Percentiles rank a stretch among this genome's conserved stretches.
phyloP scores from a whole-genome alignment of 2,888 invertebrate genomes.

The Lepidocyrtoides sp. region DNA sequence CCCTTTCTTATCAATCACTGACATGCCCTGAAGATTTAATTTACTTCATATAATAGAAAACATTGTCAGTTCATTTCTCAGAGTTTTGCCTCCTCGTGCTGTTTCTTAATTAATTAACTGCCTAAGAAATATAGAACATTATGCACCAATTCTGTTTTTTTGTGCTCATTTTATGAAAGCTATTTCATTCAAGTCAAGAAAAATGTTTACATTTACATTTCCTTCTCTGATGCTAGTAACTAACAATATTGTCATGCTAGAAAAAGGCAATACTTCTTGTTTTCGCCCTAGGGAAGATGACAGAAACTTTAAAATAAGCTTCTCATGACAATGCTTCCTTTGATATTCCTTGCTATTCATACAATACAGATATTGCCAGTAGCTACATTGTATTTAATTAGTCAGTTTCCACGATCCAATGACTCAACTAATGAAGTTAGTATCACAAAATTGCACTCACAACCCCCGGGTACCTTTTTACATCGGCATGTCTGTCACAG shows the following conservation, averaged over 20 bases:
- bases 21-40: background rate
- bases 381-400: slow-evolving; percentile 7
- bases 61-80: too few species aligned
- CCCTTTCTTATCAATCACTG: background rate
- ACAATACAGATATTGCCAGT: background rate
- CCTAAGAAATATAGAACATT: too few species aligned
- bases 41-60: background rate
- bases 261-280: too few species aligned
- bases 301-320: background rate
- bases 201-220: too few species aligned
- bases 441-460: slow-evolving; percentile 15
- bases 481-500: background rate
- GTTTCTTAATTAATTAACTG: too few species aligned
- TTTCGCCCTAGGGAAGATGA: too few species aligned
- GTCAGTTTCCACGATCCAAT: background rate
- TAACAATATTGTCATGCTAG: too few species aligned
- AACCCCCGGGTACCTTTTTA: background rate
- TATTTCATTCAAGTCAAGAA: too few species aligned
- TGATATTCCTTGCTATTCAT: background rate
- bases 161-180: too few species aligned
- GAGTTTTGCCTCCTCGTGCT: too few species aligned
- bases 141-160: too few species aligned
- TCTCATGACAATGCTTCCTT: background rate
- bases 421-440: slow-evolving; percentile 10
- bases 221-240: too few species aligned